phyloP scores from a whole-genome alignment of 1,140 invertebrate genomes.

The Caenorhabditis inopinata region DNA sequence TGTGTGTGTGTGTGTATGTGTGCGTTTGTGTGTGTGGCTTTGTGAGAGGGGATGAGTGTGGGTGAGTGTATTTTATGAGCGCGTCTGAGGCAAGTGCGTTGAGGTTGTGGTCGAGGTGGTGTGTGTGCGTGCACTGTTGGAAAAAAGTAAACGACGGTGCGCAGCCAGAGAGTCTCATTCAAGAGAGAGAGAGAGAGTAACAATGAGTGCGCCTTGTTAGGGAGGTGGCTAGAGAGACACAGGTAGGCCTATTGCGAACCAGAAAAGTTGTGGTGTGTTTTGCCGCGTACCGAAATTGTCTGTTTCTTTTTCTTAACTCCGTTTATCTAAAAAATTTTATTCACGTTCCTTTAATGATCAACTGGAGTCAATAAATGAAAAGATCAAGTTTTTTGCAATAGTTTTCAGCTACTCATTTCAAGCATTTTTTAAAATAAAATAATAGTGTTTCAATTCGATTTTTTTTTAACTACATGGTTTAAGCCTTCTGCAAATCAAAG shows the following conservation, averaged over 20 bases:
- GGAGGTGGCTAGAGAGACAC: background rate
- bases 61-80: slow-evolving; percentile 31
- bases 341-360: background rate
- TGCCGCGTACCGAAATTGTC: background rate
- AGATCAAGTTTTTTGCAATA: too few relatives aligned
- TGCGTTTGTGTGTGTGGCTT: background rate
- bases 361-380: background rate
- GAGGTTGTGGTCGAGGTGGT: slow-evolving; percentile 12
- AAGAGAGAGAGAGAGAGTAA: background rate
- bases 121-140: slow-evolving; percentile 23
- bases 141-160: slow-evolving; percentile 30
- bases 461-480: too few relatives aligned
- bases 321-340: background rate
- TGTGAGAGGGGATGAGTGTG: slow-evolving; percentile 24
- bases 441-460: too few relatives aligned
- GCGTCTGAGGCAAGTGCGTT: slow-evolving; percentile 13
- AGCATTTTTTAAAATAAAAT: too few relatives aligned
- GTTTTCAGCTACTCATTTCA: too few relatives aligned
- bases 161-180: background rate
- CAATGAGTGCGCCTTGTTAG: background rate
- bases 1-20: background rate
- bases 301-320: background rate
- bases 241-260: slow-evolving; percentile 26
- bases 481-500: too few relatives aligned
- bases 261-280: background rate